A percentile compares a stretch with the other conserved stretches of the same genome.
Evolutionary conservation across 2,113 vertebrate genomes (phyloP).

Genomic region (Phoenicopterus ruber): DNA sequence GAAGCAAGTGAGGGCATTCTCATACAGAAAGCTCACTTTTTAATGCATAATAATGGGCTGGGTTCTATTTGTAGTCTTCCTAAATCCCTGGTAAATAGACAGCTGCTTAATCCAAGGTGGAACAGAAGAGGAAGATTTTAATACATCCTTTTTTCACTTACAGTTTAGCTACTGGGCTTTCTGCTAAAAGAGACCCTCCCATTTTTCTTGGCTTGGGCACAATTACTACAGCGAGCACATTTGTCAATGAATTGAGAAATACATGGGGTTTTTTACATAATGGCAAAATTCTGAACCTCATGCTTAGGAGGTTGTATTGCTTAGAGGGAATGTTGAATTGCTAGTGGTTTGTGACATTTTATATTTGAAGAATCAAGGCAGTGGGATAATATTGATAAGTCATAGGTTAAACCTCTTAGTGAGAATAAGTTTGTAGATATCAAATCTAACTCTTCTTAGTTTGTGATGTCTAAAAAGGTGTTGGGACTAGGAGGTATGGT

Average conservation of each 20-base stretch:
- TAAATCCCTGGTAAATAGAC: neutral
- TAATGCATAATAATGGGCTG: neutral
- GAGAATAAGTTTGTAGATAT: neutral
- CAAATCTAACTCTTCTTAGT: neutral
- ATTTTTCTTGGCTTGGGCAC: neutral
- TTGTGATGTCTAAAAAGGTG: neutral
- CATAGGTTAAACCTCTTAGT: neutral
- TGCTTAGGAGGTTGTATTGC: neutral
- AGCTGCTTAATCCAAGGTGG: neutral
- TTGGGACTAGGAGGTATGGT: neutral
- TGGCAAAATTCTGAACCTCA: neutral
- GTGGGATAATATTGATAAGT: neutral
- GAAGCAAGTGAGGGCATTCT: neutral
- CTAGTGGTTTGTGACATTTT: neutral
- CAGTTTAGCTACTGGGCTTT: neutral
- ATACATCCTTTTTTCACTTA: neutral
- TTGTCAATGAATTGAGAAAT: neutral
- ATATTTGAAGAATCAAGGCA: neutral
- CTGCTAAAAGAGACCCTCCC: neutral
- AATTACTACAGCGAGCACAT: neutral
- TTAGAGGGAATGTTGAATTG: neutral
- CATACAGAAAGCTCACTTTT: neutral
- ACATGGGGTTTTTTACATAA: rapidly evolving
- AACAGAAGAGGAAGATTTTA: neutral
- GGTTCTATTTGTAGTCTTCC: neutral